Base-by-base conservation (phyloP, 2,888 invertebrate species). In the Siphlonurus alternatus region DNA sequence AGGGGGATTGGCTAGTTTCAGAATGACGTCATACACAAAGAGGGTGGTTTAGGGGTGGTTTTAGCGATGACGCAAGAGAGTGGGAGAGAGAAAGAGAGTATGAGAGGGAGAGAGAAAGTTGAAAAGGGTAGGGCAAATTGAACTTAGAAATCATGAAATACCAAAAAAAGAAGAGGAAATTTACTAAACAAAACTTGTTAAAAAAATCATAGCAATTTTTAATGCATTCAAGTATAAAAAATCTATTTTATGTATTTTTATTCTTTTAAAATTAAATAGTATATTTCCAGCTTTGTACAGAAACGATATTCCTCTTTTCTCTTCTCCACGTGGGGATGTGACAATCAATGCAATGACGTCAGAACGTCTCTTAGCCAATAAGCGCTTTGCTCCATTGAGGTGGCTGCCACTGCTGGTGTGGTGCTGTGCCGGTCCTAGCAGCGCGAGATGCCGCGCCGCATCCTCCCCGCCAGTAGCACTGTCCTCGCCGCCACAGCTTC, bases 311-410 rank as follows among this genome's bases (percentile, higher is more conserved):
- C 15, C 38, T 38, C 38, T 38, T 38, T 38, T n/a, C n/a, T 7
- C n/a, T 56, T 56, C 67, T 70, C 69, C 71, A 70, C 70, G 80
- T 80, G 71, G 79, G 79, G 74, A 74, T 75, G 76, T 76, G 79
- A 81, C 81, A 84, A 81, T 81, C 84, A 83, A 84, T 84, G 83
- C 81, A 73, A 81, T 86, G 86, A 87, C 87, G 87, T 86, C 86
- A 86, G 82, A 69, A 71, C 68, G 70, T 70, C 69, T 66, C 71
- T 73, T 73, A 72, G 76, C 86, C 86, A 86, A 86, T 86, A 76
- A 72, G 74, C 70, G 72, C 71, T 70, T 74, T 74, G 80, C 78
- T 82, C 83, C 86, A 86, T 86, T 86, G 86, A 86, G 73, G 76
- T 74, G 75, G 22, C 7, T 56, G 56, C 19, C 15, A 15, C 15